Evolutionary conservation across 1,140 invertebrate species (phyloP).

Genomic region (Drosophila jambulina): DNA sequence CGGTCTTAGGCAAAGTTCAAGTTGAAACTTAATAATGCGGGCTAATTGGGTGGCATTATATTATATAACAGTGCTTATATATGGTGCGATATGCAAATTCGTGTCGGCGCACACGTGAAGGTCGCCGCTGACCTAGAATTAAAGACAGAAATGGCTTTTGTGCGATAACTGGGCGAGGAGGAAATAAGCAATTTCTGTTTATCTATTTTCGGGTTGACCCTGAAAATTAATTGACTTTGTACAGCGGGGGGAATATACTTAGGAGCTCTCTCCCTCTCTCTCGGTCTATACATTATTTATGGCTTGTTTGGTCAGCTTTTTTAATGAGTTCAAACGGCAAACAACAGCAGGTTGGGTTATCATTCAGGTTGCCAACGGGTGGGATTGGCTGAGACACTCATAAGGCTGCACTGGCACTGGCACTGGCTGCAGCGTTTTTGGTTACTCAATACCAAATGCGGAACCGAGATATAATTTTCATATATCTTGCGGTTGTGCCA

Average conservation of each 20-base stretch:
- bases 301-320: slow-evolving; percentile 70
- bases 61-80: slow-evolving; percentile 50
- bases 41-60: slow-evolving; percentile 70
- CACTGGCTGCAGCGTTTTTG: slow-evolving; percentile 45
- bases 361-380: slow-evolving; percentile 43
- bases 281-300: slow-evolving; percentile 54
- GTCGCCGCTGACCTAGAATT: slow-evolving; percentile 69
- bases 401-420: slow-evolving; percentile 39
- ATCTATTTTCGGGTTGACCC: slow-evolving; percentile 55
- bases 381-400: slow-evolving; percentile 51
- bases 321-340: slow-evolving; percentile 55
- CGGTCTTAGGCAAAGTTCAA: slow-evolving; percentile 63
- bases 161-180: slow-evolving; percentile 75
- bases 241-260: slow-evolving; percentile 36
- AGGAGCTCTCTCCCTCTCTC: slow-evolving; percentile 14
- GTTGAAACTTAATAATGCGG: slow-evolving; percentile 73
- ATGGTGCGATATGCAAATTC: slow-evolving; percentile 66
- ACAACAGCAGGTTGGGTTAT: slow-evolving; percentile 62
- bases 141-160: slow-evolving; percentile 56
- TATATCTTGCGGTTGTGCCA: slow-evolving; percentile 57
- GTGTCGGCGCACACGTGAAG: slow-evolving; percentile 46
- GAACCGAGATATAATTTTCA: slow-evolving; percentile 71
- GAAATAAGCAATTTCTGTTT: slow-evolving; percentile 70
- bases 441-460: slow-evolving; percentile 72
- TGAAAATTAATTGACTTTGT: slow-evolving; percentile 76